Evolutionary conservation across 1,140 invertebrate genomes (phyloP), one percentile per base, ranked within the genome.

Genomic region (Radopholus similis): DNA sequence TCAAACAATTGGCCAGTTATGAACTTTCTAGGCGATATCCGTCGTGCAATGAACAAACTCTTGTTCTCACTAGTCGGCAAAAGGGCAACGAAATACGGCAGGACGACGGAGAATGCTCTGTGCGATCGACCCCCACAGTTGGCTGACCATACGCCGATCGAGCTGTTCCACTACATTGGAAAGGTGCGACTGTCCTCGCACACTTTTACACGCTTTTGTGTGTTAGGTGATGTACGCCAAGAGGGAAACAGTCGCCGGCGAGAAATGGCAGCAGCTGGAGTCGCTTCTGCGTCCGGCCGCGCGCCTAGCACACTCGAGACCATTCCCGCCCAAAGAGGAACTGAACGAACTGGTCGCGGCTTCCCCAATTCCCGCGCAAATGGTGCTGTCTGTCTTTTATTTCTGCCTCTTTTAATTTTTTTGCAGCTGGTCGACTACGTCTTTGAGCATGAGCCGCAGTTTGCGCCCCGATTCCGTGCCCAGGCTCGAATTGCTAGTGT

Each of bases 151-250:
- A 42, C 32, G 40, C 38, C 59, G 21, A 23, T 73, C 3, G 69
- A 71, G 30, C 35, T 71, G 35, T 71, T 73, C 42, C 69, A 71
- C 40, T 71, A 64, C 63, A 71, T 71, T 37, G 69, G 71, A 9
- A 71, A 71, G 49, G 34, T 71, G 11, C 59, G n/a, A n/a, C n/a
- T n/a, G n/a, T n/a, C n/a, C n/a, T n/a, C n/a, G n/a, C n/a, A n/a
- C n/a, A n/a, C n/a, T n/a, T n/a, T n/a, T n/a, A n/a, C n/a, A n/a
- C n/a, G n/a, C n/a, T n/a, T n/a, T n/a, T n/a, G n/a, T n/a, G n/a
- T n/a, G n/a, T n/a, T n/a, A n/a, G n/a, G n/a, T n/a, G n/a, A n/a
- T 71, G 23, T 71, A 71, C 51, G 69, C 69, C 15, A 71, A 71
- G 44, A 60, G 69, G 54, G 67, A 47, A 9, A 42, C 34, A 55